Conservation (phyloP, 2,113 vertebrate genomes). For the Stictonetta naevosa region DNA sequence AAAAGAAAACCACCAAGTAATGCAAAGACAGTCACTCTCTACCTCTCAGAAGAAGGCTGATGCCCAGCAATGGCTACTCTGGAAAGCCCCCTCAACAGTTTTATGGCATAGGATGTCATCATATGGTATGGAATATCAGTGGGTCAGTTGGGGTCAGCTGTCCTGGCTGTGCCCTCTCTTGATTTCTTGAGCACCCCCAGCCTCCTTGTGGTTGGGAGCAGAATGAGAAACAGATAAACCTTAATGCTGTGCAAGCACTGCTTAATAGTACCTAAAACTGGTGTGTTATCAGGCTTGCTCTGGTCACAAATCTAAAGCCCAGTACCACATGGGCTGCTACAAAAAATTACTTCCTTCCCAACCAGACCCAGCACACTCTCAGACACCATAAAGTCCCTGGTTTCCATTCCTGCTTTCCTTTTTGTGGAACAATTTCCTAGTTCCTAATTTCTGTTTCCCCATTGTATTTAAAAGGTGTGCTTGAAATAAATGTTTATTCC, state of each 20-base stretch:
- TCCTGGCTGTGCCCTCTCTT: not conserved
- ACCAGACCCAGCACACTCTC: not conserved
- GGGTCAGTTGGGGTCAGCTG: not conserved
- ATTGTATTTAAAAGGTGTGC: not conserved
- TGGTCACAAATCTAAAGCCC: not conserved
- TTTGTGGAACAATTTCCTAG: not conserved
- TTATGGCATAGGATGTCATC: fast-evolving
- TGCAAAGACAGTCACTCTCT: not conserved
- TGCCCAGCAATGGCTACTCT: not conserved
- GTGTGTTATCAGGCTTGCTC: not conserved
- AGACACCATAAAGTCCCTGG: not conserved
- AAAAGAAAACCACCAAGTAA: not conserved
- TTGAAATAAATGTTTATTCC: not conserved
- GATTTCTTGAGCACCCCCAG: fast-evolving
- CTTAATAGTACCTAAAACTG: not conserved
- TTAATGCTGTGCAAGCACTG: not conserved
- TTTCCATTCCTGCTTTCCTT: not conserved
- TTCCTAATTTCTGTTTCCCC: not conserved
- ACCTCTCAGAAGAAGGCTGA: not conserved
- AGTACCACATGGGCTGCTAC: not conserved
- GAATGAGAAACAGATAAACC: not conserved
- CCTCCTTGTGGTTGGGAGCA: fast-evolving
- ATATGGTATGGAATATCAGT: too few relatives aligned
- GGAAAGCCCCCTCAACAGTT: not conserved
- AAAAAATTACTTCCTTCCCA: not conserved